phyloP scores from a whole-genome alignment of 2,888 invertebrate genomes.

The Creontiades dilutus region DNA sequence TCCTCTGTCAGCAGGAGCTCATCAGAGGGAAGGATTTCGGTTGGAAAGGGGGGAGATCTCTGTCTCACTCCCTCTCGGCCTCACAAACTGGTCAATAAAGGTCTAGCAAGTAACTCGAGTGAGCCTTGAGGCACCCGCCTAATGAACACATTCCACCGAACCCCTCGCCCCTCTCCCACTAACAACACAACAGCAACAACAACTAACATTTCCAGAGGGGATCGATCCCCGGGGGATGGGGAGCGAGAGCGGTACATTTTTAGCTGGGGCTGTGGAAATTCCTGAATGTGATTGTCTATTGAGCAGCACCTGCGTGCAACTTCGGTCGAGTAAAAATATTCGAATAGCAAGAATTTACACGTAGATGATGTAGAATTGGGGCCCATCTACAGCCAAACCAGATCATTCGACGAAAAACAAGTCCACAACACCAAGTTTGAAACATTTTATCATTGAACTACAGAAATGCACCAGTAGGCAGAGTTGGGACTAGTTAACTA shows the following conservation, averaged over 20 bases:
- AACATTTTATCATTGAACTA: too few species aligned
- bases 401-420: too few species aligned
- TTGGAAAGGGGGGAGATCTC: neutral
- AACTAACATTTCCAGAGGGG: neutral
- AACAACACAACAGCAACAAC: slow-evolving; percentile 1
- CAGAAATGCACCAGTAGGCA: too few species aligned
- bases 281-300: too few species aligned
- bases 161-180: neutral
- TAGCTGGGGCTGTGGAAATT: neutral
- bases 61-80: too few species aligned
- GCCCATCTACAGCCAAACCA: too few species aligned
- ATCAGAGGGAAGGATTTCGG: neutral
- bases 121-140: slow-evolving; percentile 41
- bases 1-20: slow-evolving; percentile 43
- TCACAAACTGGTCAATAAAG: slow-evolving; percentile 54
- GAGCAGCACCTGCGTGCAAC: too few species aligned
- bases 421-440: too few species aligned
- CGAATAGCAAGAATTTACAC: too few species aligned
- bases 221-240: neutral
- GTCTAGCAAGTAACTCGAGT: slow-evolving; percentile 48
- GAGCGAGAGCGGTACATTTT: neutral
- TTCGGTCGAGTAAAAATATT: too few species aligned
- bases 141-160: slow-evolving; percentile 49
- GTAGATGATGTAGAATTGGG: too few species aligned
- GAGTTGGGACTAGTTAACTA: too few species aligned